Base-by-base conservation (phyloP, 92 coral and sea anemone genomes). In the Epizoanthus illoricatus region DNA sequence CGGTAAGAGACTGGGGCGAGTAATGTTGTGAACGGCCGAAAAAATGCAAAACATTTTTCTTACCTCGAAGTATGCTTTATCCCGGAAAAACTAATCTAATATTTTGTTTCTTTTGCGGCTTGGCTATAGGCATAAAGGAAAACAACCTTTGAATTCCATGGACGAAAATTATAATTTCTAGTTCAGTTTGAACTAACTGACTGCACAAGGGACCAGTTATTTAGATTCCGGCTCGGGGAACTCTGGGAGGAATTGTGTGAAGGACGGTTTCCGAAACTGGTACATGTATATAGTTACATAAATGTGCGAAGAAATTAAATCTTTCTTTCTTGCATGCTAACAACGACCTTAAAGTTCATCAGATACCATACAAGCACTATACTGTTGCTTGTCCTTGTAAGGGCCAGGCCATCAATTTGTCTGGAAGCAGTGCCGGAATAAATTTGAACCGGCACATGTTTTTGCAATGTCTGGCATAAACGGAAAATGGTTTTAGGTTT, bases 1-100 rank as follows among this genome's bases (percentile, higher is more conserved):
- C 71, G 71, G 71, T 66, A 28, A 66, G 71, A 66, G 71, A 66
- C 71, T 66, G 71, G 71, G 42, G 0, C 71, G 71, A 66, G 71
- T 66, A 66, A 66, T 66, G 45, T 1, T 66, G 41, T 66, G 71
- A 2, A 42, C 45, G 45, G 45, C 45, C 45, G 45, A 42, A 42
- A 66, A n/a, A n/a, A n/a, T n/a, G n/a, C n/a, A n/a, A n/a, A n/a
- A n/a, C n/a, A n/a, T n/a, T n/a, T n/a, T n/a, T n/a, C n/a, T n/a
- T n/a, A n/a, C n/a, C n/a, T 40, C 71, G 20, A 36, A 40, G 71
- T 66, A 24, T 66, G 71, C 40, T 66, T 66, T 66, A 40, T 40
- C n/a, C 71, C 71, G 42, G 71, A 20, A 66, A 8, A 21, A 66
- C 23, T 20, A 40, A 21, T 9, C 71, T 66, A 66, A 21, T 66